phyloP scores from a whole-genome alignment of 2,888 invertebrate species.

The Eilema sororculum region DNA sequence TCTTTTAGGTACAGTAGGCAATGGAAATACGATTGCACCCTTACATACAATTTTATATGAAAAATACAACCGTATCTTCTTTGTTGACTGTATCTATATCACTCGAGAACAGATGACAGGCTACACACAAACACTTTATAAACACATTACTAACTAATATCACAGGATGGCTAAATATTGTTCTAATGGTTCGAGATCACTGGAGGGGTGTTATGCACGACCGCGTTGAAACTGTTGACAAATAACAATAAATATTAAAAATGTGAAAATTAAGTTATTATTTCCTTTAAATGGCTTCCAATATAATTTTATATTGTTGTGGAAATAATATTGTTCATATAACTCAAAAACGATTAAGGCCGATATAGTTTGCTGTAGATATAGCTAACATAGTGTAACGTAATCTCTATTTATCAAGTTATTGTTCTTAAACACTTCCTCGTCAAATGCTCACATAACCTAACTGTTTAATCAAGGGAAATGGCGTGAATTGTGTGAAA shows the following conservation, averaged over 20 bases:
- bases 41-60: too few relatives aligned
- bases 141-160: constrained; percentile 75
- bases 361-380: too few relatives aligned
- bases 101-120: constrained; percentile 65
- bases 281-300: not conserved
- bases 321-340: not conserved
- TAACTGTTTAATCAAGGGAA: not conserved
- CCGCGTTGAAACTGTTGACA: constrained; percentile 81
- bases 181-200: constrained; percentile 83
- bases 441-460: not conserved
- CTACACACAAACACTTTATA: constrained; percentile 52
- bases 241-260: constrained; percentile 21
- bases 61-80: too few relatives aligned
- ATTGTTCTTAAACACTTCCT: not conserved
- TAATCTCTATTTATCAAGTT: too few relatives aligned
- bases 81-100: constrained; percentile 40
- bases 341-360: too few relatives aligned
- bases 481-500: not conserved
- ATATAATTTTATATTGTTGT: not conserved
- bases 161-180: constrained; percentile 71
- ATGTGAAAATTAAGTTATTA: not conserved
- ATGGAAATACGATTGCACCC: too few relatives aligned
- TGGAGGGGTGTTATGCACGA: constrained; percentile 83
- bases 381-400: too few relatives aligned
- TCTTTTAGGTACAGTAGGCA: constrained; percentile 29